These are phyloP conservation scores for Gymnosoma rotundatum DNA, from an alignment of 2,888 invertebrate genomes.

Conservation along the genomic window DNA sequence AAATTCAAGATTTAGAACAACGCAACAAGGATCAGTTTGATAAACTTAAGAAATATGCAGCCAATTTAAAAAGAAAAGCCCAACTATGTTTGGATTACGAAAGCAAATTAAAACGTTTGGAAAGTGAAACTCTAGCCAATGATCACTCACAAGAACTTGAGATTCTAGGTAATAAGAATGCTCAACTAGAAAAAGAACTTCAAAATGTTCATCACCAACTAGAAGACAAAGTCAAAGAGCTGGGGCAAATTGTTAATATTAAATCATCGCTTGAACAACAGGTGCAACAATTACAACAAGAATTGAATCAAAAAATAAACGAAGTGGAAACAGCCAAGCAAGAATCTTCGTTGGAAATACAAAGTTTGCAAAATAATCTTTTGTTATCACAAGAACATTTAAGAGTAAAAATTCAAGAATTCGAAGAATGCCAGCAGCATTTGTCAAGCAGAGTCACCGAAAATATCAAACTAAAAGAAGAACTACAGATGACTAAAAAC, in stretches of 20 bases:
- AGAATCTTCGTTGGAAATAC: constrained; percentile 40
- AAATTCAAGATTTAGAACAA: constrained; percentile 82
- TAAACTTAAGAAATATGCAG: constrained; percentile 90
- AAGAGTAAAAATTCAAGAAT: constrained; percentile 20
- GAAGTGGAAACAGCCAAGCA: constrained; percentile 25
- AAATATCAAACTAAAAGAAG: constrained; percentile 14
- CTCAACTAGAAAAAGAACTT: constrained; percentile 47
- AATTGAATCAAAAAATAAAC: constrained; percentile 47
- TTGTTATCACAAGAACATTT: constrained; percentile 31
- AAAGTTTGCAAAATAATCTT: constrained; percentile 41
- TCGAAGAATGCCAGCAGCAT: constrained; percentile 28
- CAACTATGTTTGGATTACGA: constrained; percentile 86
- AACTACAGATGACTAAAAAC: constrained; percentile 49
- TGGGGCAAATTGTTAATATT: constrained; percentile 34
- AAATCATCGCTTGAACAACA: constrained; percentile 66
- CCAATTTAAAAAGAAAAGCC: constrained; percentile 89
- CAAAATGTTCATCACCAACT: constrained; percentile 2
- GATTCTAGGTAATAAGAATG: constrained; percentile 1
- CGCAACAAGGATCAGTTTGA: constrained; percentile 88
- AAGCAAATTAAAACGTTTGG: constrained; percentile 81
- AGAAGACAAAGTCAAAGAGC: constrained; percentile 36
- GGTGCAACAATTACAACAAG: constrained; percentile 71
- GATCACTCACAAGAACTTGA: constrained; percentile 58
- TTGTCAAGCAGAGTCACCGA: constrained; percentile 17
- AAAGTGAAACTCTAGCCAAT: constrained; percentile 69